Evolutionary conservation across 2,113 vertebrate species (phyloP), one percentile per base, ranked within the genome.

Genomic region (Struthio camelus): DNA sequence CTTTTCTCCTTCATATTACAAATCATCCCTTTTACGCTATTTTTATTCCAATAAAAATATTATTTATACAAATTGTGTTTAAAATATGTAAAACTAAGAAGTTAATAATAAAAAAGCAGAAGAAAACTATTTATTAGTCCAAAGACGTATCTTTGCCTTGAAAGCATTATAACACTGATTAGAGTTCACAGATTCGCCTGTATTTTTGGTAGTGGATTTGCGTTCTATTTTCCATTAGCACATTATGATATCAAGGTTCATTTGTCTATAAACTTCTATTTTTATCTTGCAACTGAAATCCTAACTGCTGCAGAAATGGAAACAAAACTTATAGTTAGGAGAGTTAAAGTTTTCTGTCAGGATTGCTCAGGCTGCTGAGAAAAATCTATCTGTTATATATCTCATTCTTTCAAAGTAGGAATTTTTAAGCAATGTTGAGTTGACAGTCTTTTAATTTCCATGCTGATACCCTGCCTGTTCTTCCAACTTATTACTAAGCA

Each of bases 391-490:
- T 69, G 77, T 75, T 75, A 67, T 67, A 86, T 76, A 54, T 36
- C 54, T 80, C 59, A 44, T 81, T 51, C 81, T 81, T 76, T 66
- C 62, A 59, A 62, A 80, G n/a, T 96, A 94, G 96, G 96, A 96
- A 95, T 97, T 95, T 84, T 84, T 84, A 91, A 96, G 67, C 66
- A 64, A 96, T 59, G 46, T 32, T 90, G 96, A 95, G 92, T 91
- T 95, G 90, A 96, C 94, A 70, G 72, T 91, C 80, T 85, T 67
- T 82, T 93, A 32, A 96, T 97, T 96, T 97, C 83, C 94, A 95
- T 97, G 56, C 78, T 95, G 95, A 91, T 93, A 96, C 93, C 92
- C 95, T 96, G 93, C 89, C 87, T 97, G 95, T 95, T 94, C 96
- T 97, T 97, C 89, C 86, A 96, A 84, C 90, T 97, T 91, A 95